These are phyloP conservation scores for Brenthis ino DNA, from an alignment of 2,888 invertebrate species.

Conservation along the genomic window DNA sequence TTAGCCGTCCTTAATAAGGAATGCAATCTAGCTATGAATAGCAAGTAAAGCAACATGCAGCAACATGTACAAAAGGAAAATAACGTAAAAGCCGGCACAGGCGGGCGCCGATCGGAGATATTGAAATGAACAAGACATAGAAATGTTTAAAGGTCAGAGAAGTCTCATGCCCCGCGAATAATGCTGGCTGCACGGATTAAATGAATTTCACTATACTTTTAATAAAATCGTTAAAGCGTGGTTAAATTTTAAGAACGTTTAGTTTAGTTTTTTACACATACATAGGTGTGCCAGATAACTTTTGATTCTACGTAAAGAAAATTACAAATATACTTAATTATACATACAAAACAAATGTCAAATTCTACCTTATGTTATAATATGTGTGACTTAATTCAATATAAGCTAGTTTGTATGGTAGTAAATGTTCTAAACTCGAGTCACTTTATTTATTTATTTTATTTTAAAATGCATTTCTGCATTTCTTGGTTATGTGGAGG, in stretches of 20 bases:
- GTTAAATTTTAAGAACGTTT: slow-evolving; percentile 5
- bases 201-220: slow-evolving; percentile 20
- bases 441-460: no score
- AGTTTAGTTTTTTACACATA: neutral
- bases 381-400: no score
- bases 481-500: no score
- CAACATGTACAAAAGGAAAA: slow-evolving; percentile 34
- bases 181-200: slow-evolving; percentile 29
- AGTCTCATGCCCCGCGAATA: slow-evolving; percentile 46
- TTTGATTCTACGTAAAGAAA: no score
- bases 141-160: slow-evolving; percentile 46
- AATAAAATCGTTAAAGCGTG: neutral
- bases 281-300: no score
- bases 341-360: no score
- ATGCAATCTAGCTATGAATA: neutral
- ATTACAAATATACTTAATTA: no score
- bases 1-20: no score
- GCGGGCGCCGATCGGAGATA: slow-evolving; percentile 41
- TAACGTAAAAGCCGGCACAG: slow-evolving; percentile 27
- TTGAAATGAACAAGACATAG: slow-evolving; percentile 45
- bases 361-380: no score
- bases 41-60: slow-evolving; percentile 23
- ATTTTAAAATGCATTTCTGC: no score
- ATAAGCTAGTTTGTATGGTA: no score
- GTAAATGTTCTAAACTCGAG: no score